Evolutionary conservation across 2,113 vertebrate genomes (phyloP).

Genomic region (Ictalurus furcatus): DNA sequence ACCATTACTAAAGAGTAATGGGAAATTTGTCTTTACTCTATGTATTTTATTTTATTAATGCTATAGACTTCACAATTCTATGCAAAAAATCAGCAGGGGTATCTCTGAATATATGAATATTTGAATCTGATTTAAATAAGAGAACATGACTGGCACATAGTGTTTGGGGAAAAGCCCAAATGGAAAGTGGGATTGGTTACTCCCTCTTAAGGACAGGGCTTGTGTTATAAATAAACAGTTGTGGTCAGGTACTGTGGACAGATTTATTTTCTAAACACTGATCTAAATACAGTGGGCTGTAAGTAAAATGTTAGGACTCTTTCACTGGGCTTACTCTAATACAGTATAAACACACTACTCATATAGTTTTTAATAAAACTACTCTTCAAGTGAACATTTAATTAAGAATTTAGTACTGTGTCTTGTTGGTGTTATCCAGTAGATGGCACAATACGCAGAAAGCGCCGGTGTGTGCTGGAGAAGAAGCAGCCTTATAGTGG

Average conservation of each 20-base stretch:
- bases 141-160: not conserved
- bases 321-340: not conserved
- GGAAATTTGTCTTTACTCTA: not conserved
- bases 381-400: not conserved
- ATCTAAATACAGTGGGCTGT: not conserved
- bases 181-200: not conserved
- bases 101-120: not conserved
- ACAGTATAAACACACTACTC: not conserved
- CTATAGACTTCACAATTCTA: not conserved
- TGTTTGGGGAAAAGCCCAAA: not conserved
- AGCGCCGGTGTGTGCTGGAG: slow-evolving; percentile 93
- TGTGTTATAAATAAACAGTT: not conserved
- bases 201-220: not conserved
- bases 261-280: not conserved
- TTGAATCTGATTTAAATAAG: not conserved
- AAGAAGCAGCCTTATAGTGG: slow-evolving; percentile 97
- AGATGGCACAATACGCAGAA: slow-evolving; percentile 89
- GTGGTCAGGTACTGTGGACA: not conserved
- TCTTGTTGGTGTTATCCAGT: slow-evolving; percentile 46
- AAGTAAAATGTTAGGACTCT: not conserved
- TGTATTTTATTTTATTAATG: not conserved
- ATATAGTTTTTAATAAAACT: not conserved
- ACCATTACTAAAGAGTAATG: not conserved
- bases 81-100: not conserved
- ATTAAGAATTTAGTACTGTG: slow-evolving; percentile 1